phyloP scores from a whole-genome alignment of 2,113 vertebrate genomes.

The Stegostoma tigrinum region DNA sequence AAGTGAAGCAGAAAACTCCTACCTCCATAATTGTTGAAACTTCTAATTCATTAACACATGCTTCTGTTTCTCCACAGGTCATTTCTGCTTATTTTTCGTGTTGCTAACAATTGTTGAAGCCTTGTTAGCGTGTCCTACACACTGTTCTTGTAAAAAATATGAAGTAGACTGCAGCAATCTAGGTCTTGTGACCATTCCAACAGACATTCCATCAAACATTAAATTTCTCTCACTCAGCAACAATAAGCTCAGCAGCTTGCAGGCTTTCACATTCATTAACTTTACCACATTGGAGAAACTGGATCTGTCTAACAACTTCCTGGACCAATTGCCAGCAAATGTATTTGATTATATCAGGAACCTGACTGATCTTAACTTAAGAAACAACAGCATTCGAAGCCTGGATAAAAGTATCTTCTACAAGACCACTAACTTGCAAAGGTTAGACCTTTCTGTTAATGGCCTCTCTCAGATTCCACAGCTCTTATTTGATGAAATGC shows the following conservation, averaged over 20 bases:
- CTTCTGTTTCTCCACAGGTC: constrained; percentile 53
- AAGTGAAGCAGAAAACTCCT: neutral
- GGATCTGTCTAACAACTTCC: constrained; percentile 95
- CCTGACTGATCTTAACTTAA: constrained; percentile 78
- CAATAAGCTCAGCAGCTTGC: constrained; percentile 80
- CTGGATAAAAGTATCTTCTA: constrained; percentile 83
- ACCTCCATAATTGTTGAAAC: neutral
- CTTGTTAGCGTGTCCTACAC: constrained; percentile 69
- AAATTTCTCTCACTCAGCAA: constrained; percentile 84
- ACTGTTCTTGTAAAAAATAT: constrained; percentile 76
- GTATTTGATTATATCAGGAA: constrained; percentile 80
- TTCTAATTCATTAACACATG: constrained; percentile 31
- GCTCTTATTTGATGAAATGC: constrained; percentile 77
- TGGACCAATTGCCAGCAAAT: constrained; percentile 81
- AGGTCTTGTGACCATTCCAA: constrained; percentile 74
- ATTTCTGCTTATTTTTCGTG: constrained; percentile 67
- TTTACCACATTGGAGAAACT: constrained; percentile 80
- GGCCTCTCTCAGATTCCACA: constrained; percentile 78
- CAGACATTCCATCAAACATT: constrained; percentile 71
- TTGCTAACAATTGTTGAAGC: constrained; percentile 56
- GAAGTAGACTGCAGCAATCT: constrained; percentile 82
- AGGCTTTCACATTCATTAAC: constrained; percentile 75
- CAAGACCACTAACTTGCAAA: constrained; percentile 66
- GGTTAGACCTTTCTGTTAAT: constrained; percentile 86
- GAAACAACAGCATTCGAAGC: constrained; percentile 88